Base-by-base conservation (phyloP, 2,797 vertebrate species). In the Acipenser oxyrinchus region DNA sequence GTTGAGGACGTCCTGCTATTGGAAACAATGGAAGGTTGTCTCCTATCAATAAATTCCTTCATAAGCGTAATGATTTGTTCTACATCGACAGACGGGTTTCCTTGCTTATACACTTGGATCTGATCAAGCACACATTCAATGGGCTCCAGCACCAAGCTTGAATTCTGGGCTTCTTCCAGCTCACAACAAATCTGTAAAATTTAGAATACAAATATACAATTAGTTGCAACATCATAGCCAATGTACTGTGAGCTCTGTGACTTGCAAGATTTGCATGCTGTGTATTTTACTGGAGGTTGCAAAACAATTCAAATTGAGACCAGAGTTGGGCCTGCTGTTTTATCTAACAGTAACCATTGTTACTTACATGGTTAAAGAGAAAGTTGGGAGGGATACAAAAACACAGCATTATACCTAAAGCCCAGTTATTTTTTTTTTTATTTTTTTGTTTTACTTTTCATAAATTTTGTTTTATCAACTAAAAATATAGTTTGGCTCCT, bases 1-100 rank as follows among this genome's bases (percentile, higher is more conserved):
- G 95, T 97, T 65, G 95, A 97, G 48, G 95, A 97, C 0, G 93
- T 97, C 79, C 94, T 87, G 69, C 94, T 96, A 77, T 92, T 94
- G 65, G 91, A 89, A 52, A 75, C 81, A 79, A 95, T 89, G 70
- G 93, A 85, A 8, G 88, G 84, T 71, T 88, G 88, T 65, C 87
- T 88, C 66, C 88, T 85, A 49, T 89, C 89, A 60, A 95, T 78
- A 75, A 93, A 90, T 75, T 92, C 91, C 74, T 94, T 94, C 69
- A 97, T 79, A 7, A 96, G 72, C 51, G 84, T 75, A 72, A 85
- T 74, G 74, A 96, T 85, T 73, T 94, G 85, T 70, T 90, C 88
- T 69, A 75, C 82, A 18, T 84, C 85, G 69, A 86, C 83, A 0
- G 61, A 74, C 63, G 80, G 76, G 71, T 86, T 87, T 73, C 86